Base-by-base conservation (phyloP, 2,888 invertebrate species). In the Synergus laeviventris region DNA sequence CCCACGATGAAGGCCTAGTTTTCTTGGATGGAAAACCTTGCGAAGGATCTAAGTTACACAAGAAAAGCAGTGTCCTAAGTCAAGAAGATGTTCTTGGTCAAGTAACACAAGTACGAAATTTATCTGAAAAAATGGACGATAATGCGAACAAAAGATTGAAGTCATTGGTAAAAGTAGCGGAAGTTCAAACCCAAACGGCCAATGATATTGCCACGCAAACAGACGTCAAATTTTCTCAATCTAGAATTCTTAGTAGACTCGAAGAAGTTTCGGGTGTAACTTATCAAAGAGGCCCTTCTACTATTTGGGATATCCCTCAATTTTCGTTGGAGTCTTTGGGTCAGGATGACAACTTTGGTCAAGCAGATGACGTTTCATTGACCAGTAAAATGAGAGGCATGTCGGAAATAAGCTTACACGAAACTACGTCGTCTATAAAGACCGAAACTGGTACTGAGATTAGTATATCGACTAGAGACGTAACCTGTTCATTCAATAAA, bases 361-460 rank as follows among this genome's bases (percentile, higher is more conserved):
- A 86, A 81, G 81, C 89, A 54, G 91, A 91, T 66, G 88, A 90
- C 66, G 84, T 88, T 45, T 90, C 90, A 4, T 79, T 89, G 49
- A 84, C 89, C 7, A 89, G 85, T 76, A 90, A 87, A 82, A 87
- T 91, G 85, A 85, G 89, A 74, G 86, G 90, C 3, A 88, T 90
- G 90, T 91, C 91, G 0, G 91, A 91, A 79, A 90, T 91, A 77
- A 91, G 91, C 81, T 83, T 91, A 76, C 91, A 91, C 74, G 91
- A 91, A 85, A 91, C 91, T 62, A 91, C 91, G 16, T 91, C 91
- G 3, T 91, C 91, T 3, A 90, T 91, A 76, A 89, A 89, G 81
- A 91, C 91, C 7, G 91, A 91, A 81, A 90, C 91, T 75, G 91
- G 91, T 1, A 91, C 91, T 4, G 91, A 91, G 79, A 91, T 91